Evolutionary conservation across 2,113 vertebrate species (phyloP), one percentile per base, ranked within the genome.

Genomic region (Zapornia atra): DNA sequence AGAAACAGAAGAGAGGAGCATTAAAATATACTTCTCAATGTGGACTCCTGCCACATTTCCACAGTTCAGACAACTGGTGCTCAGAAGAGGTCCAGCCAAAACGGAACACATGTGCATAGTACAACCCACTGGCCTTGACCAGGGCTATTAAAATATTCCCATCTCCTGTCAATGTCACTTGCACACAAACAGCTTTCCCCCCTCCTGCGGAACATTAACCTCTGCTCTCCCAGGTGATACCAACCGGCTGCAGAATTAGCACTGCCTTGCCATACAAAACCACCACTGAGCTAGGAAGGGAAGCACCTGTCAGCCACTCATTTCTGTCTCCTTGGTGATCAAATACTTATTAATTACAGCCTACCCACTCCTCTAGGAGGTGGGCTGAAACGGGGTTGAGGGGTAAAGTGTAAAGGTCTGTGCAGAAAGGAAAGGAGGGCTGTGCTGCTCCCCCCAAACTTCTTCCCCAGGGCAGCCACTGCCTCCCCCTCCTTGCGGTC

Each of bases 151-250:
- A 96, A 96, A 97, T 92, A 96, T 71, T 95, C 14, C 70, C 77
- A 70, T 68, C 70, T 84, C 57, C 90, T 97, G 71, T 91, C 87
- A 82, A 31, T 53, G 86, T 85, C 86, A 91, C 51, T 83, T 77
- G 83, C 50, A 34, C 72, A 70, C 81, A 91, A 95, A 87, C 78
- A 96, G 93, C 69, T 88, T 96, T 92, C 94, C 77, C 44, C 87
- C 71, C 70, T 82, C 69, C 82, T 94, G 59, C 78, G 82, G 96
- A 96, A 87, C 64, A 93, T 94, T 94, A 97, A 96, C 87, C 61
- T 95, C 71, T 88, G 68, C 46, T 90, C 92, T 92, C 92, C 88
- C 79, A 80, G 75, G 91, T 95, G 90, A 94, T 42, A 60, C 57
- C 66, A 61, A 63, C 12, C 57, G 46, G 71, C 26, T 2, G 0